Percentiles rank a stretch among this genome's conserved stretches.
Evolutionary conservation across 2,888 invertebrate species (phyloP).

Genomic region (Tipula lateralis): DNA sequence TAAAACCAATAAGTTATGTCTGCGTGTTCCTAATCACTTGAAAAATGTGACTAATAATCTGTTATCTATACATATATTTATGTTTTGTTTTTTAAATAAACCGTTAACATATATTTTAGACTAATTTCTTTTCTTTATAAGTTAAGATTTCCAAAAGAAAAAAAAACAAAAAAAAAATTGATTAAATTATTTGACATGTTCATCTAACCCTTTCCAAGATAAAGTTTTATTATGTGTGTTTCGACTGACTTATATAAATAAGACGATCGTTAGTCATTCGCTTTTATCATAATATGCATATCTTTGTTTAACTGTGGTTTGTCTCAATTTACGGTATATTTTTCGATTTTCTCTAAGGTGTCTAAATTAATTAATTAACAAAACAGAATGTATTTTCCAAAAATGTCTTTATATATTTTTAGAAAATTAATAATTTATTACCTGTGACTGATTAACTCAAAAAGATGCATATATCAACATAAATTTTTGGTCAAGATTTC

Average conservation of each 20-base stretch:
- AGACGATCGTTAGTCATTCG: neutral
- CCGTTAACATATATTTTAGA: neutral
- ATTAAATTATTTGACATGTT: conserved; percentile 11
- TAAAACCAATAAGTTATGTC: neutral
- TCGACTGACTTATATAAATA: neutral
- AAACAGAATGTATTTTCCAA: neutral
- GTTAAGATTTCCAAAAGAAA: neutral
- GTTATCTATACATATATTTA: neutral
- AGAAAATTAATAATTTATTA: conserved; percentile 19
- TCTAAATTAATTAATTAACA: neutral
- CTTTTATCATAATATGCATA: neutral
- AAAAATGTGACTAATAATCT: conserved; percentile 24
- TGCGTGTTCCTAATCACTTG: conserved; percentile 3
- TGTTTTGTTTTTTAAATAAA: neutral
- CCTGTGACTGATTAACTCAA: neutral
- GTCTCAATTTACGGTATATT: conserved; percentile 4
- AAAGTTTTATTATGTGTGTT: neutral
- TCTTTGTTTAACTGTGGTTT: neutral
- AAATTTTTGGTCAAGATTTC: neutral
- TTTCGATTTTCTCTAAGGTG: neutral
- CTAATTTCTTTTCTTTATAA: neutral
- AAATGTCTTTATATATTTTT: neutral
- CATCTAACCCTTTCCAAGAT: neutral
- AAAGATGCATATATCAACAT: neutral
- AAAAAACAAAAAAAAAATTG: too few relatives aligned